Percentiles rank a stretch among this genome's conserved stretches.
Conservation (phyloP, 2,113 vertebrate species). For the Ramphastos sulfuratus region DNA sequence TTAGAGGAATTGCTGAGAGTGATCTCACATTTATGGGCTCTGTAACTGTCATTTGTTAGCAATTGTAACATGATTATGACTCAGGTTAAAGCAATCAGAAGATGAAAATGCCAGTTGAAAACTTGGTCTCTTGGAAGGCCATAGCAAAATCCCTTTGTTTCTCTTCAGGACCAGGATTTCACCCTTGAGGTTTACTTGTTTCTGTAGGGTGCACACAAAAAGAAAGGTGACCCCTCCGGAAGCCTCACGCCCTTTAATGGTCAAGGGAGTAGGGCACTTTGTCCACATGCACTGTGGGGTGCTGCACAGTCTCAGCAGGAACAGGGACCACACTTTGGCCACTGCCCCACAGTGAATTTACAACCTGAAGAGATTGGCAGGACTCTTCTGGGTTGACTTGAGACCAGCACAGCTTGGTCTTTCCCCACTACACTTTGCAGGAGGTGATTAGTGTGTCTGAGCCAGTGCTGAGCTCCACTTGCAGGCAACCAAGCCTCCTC, state of each 20-base stretch:
- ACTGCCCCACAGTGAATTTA: not conserved
- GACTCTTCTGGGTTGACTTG: not conserved
- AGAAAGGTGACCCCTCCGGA: not conserved
- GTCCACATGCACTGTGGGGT: not conserved
- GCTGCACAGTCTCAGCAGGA: not conserved
- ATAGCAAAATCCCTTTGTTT: not conserved
- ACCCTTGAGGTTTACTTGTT: not conserved
- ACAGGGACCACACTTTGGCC: not conserved
- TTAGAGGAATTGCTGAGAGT: conserved; percentile 21
- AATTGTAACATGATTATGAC: not conserved
- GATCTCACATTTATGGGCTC: conserved; percentile 34
- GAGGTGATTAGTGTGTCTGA: not conserved
- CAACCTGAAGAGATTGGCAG: not conserved
- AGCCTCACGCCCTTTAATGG: not conserved
- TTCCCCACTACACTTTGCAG: not conserved
- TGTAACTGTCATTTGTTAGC: not conserved
- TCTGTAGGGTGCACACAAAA: not conserved
- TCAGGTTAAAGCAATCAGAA: conserved; percentile 19
- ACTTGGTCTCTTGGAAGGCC: not conserved
- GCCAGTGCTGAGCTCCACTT: not conserved
- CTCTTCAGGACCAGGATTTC: not conserved
- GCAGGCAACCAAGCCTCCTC: not conserved
- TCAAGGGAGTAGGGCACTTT: not conserved
- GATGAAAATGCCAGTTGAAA: not conserved
- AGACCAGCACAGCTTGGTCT: not conserved